Conservation (phyloP, 2,888 invertebrate genomes). For the Tetramorium bicarinatum region DNA sequence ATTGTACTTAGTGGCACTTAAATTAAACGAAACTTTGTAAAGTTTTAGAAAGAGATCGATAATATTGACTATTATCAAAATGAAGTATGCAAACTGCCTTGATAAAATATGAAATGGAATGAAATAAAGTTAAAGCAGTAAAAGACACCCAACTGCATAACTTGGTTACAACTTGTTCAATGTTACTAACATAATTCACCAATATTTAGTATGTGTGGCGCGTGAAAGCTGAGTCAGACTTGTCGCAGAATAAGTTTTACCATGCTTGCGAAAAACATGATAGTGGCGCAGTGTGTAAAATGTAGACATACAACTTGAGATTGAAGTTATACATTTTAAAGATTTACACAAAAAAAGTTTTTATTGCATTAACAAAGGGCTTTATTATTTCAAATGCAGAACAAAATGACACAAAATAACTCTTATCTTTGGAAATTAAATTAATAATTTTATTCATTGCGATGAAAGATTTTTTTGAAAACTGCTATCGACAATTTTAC, state of each 20-base stretch:
- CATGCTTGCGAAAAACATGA: not conserved
- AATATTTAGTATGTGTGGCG: slow-evolving; percentile 27
- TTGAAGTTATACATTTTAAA: not conserved
- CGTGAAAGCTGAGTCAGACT: not conserved
- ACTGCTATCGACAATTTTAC: not conserved
- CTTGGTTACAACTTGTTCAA: slow-evolving; percentile 6
- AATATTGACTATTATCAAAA: not conserved
- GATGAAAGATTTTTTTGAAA: not conserved
- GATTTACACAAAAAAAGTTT: not conserved
- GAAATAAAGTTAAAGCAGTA: not conserved
- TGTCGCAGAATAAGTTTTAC: slow-evolving; percentile 6
- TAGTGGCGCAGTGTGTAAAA: not conserved
- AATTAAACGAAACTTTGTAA: not conserved
- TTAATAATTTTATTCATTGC: not conserved
- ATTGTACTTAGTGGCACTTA: not conserved
- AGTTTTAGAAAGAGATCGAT: slow-evolving; percentile 1
- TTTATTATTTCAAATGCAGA: not conserved
- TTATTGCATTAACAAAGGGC: not conserved
- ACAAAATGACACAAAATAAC: not conserved
- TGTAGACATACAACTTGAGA: not conserved
- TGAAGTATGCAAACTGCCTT: not conserved
- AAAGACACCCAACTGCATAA: not conserved
- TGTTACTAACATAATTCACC: slow-evolving; percentile 20
- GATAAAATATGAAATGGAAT: not conserved
- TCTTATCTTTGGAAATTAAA: not conserved